These are phyloP conservation scores for Pocillopora damicornis DNA, from an alignment of 64 coral and sea anemone species.

Conservation along the genomic window DNA sequence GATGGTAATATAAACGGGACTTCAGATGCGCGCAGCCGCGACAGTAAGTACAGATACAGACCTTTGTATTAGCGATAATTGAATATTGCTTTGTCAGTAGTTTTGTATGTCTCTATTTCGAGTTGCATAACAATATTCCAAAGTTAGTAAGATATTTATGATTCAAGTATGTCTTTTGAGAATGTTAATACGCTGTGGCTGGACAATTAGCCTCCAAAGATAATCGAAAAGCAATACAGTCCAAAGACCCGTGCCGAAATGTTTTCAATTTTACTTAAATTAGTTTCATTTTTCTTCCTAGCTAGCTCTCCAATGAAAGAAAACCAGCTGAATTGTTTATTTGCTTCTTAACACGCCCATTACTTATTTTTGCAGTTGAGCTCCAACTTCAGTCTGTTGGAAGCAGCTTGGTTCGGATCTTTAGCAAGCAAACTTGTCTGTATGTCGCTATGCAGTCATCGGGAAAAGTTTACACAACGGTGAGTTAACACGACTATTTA, in stretches of 20 bases:
- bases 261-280: background rate
- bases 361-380: slow-evolving; percentile 22
- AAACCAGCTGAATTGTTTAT: background rate
- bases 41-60: slow-evolving; percentile 12
- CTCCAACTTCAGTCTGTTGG: slow-evolving; percentile 30
- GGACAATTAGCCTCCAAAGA: slow-evolving; percentile 31
- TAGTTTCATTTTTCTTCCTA: background rate
- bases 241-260: background rate
- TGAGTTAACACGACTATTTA: background rate
- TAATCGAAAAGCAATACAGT: background rate
- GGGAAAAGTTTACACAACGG: slow-evolving; percentile 13
- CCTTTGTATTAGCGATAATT: background rate
- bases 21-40: slow-evolving; percentile 14
- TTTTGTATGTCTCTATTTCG: background rate
- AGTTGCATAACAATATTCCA: slow-evolving; percentile 25
- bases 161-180: slow-evolving; percentile 13
- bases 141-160: background rate
- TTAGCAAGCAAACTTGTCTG: background rate
- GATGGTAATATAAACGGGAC: slow-evolving; percentile 29
- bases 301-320: background rate
- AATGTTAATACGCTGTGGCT: background rate
- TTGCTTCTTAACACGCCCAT: background rate
- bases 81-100: background rate
- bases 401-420: slow-evolving; percentile 12
- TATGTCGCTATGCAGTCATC: slow-evolving; percentile 8